phyloP scores from a whole-genome alignment of 2,888 invertebrate genomes.

The Leucania comma region DNA sequence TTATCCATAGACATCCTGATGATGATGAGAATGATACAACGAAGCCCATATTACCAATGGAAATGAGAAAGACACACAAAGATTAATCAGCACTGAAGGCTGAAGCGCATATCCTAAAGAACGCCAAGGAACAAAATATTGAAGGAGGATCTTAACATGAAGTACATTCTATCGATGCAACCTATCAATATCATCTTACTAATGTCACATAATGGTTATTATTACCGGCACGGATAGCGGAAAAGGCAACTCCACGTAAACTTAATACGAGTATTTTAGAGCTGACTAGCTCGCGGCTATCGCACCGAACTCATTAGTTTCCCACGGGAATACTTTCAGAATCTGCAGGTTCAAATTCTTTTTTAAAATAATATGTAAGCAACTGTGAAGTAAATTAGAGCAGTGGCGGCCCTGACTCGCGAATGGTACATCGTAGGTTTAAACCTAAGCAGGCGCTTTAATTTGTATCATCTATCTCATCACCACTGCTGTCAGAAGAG shows the following conservation, averaged over 20 bases:
- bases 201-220: slow-evolving; percentile 42
- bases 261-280: slow-evolving; percentile 41
- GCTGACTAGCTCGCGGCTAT: slow-evolving; percentile 44
- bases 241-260: slow-evolving; percentile 32
- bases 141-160: background rate
- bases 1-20: background rate
- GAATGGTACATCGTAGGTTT: no score
- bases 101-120: background rate
- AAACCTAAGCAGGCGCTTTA: no score
- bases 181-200: slow-evolving; percentile 5
- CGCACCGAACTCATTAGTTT: slow-evolving; percentile 28
- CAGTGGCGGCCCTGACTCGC: no score
- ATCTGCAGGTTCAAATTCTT: background rate
- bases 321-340: slow-evolving; percentile 53
- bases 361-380: background rate
- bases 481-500: no score
- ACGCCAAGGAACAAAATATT: background rate
- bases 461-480: no score
- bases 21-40: background rate
- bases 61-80: background rate
- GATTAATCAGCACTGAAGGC: background rate
- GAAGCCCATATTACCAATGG: background rate
- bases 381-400: no score
- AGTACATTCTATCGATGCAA: background rate
- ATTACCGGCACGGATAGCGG: slow-evolving; percentile 28